These are phyloP conservation scores for Eufriesea mexicana DNA, from an alignment of 1,140 invertebrate genomes.

Conservation along the genomic window DNA sequence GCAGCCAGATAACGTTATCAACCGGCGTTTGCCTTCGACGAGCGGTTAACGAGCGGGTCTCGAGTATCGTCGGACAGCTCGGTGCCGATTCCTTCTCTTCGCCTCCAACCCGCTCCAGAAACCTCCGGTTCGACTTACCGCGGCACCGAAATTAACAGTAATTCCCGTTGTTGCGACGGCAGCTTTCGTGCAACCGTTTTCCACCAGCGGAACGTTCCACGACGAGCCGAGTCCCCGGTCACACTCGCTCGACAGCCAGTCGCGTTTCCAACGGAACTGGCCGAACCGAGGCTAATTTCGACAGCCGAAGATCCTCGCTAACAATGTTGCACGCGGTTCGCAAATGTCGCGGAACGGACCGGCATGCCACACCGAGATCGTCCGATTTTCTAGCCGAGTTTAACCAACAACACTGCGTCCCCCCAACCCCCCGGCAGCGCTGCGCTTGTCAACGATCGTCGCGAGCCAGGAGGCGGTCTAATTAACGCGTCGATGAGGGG, in stretches of 20 bases:
- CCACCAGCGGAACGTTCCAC: background rate
- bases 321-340: background rate
- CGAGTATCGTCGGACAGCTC: background rate
- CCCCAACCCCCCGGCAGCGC: background rate
- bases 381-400: background rate
- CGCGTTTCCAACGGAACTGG: background rate
- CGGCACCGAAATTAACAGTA: background rate
- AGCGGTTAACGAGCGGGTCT: slow-evolving; percentile 5
- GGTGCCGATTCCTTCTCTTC: background rate
- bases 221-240: background rate
- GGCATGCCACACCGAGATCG: background rate
- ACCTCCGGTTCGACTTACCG: background rate
- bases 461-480: slow-evolving; percentile 7
- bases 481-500: slow-evolving; percentile 26
- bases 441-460: slow-evolving; percentile 12
- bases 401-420: too few relatives aligned
- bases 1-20: slow-evolving; percentile 44
- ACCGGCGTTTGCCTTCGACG: slow-evolving; percentile 27
- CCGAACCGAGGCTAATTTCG: background rate
- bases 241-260: background rate
- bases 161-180: too few relatives aligned
- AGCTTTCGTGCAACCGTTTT: background rate
- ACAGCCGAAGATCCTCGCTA: background rate
- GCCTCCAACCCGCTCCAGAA: background rate
- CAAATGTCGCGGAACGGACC: background rate